phyloP scores from a whole-genome alignment of 2,888 invertebrate species.

The Philereme transversata region DNA sequence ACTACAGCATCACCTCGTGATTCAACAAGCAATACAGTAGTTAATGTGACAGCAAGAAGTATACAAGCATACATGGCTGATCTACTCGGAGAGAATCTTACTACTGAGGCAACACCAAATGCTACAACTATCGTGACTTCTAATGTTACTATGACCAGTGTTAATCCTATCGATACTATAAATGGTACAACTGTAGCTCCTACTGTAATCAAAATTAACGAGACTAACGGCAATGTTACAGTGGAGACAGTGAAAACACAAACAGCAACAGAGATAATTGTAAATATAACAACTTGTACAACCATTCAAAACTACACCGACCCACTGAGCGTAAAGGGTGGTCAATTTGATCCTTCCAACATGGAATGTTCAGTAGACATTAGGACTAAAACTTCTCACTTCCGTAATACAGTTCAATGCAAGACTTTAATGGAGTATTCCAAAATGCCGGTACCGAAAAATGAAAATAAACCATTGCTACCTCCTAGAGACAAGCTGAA shows the following conservation, averaged over 20 bases:
- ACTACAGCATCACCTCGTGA: not conserved
- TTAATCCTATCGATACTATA: not conserved
- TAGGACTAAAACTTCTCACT: constrained; percentile 50
- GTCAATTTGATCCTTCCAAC: constrained; percentile 49
- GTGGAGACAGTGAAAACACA: constrained; percentile 11
- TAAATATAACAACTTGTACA: constrained; percentile 53
- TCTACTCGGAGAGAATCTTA: too few relatives aligned
- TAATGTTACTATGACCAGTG: constrained; percentile 11
- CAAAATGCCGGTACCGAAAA: constrained; percentile 63
- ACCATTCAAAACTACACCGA: constrained; percentile 51
- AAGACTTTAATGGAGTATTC: constrained; percentile 60
- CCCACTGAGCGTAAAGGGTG: constrained; percentile 62
- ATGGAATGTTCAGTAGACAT: constrained; percentile 70
- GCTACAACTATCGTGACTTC: constrained; percentile 13
- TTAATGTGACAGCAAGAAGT: too few relatives aligned
- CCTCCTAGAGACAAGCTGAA: constrained; percentile 64
- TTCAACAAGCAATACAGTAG: too few relatives aligned
- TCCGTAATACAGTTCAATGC: constrained; percentile 63
- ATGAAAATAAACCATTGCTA: constrained; percentile 44
- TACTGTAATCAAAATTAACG: constrained; percentile 1
- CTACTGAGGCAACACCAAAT: constrained; percentile 2
- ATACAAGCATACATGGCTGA: too few relatives aligned
- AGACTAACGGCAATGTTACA: constrained; percentile 22
- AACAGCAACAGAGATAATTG: constrained; percentile 40
- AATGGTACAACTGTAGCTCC: not conserved